Base-by-base conservation (phyloP, 2,888 invertebrate species). In the Melikaiella ostensackeni region DNA sequence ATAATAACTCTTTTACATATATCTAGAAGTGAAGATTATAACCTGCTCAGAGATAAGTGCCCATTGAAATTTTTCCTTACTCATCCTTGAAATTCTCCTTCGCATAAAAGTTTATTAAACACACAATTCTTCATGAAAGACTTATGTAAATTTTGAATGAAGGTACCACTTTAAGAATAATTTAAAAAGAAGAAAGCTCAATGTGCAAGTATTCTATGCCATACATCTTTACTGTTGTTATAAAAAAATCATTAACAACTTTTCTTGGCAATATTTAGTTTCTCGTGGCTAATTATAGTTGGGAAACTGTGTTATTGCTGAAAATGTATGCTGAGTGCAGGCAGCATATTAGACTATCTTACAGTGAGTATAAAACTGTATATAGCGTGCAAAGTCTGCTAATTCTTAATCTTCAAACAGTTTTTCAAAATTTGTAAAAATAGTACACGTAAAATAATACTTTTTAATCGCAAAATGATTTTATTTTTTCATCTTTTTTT, bases 1-100 rank as follows among this genome's bases (percentile, higher is more conserved):
- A 21, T 64, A 13, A 13, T 42, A 24, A 66, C 46, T 46, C 27
- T 46, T 66, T 46, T 66, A 46, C 66, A 27, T 66, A 42, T 16
- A 42, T 16, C 38, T 19, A 24, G 27, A 46, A 30, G 27, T 42
- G 66, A 66, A 66, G 46, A 46, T 46, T 66, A 8, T 46, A 27
- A n/a, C 42, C 19, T 46, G 66, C 24, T 46, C 24, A 46, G 27
- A 46, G 19, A 66, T 46, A 66, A 66, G 27, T 46, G 42, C 19
- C 24, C 19, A 46, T 16, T 64, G 21, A 6, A 24, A 38, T 64
- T 38, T 16, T 5, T 2, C 21, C n/a, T 9, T 3, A n/a, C n/a
- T 50, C 50, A 21, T n/a, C 50, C 50, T 50, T 50, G n/a, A 9
- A 50, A 50, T 21, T 55, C 55, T 3, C 21, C 2, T 21, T 9